phyloP scores from a whole-genome alignment of 2,888 invertebrate species.

The Neuroscelio doddi region DNA sequence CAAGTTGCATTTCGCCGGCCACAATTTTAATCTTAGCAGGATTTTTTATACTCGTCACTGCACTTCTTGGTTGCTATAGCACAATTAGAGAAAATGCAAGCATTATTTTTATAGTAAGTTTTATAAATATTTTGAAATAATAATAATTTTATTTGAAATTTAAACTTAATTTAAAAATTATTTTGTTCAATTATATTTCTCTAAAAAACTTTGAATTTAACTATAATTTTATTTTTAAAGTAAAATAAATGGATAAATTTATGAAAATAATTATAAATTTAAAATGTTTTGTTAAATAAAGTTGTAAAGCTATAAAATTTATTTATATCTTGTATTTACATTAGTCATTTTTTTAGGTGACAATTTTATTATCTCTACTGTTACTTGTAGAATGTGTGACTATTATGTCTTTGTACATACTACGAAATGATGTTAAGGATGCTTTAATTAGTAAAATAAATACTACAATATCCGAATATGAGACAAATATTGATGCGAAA shows the following conservation, averaged over 20 bases:
- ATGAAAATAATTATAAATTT: no score
- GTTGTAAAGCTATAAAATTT: no score
- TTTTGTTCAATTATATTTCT: no score
- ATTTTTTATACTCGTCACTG: slow-evolving; percentile 82
- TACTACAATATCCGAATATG: slow-evolving; percentile 73
- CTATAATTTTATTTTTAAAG: no score
- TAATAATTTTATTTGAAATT: neutral
- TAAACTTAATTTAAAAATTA: no score
- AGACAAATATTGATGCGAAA: slow-evolving; percentile 63
- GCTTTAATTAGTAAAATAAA: slow-evolving; percentile 73
- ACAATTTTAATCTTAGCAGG: slow-evolving; percentile 84
- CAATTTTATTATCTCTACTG: slow-evolving; percentile 73
- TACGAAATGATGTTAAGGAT: slow-evolving; percentile 70
- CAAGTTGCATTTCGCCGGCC: slow-evolving; percentile 82
- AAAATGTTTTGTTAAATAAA: no score
- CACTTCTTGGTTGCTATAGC: slow-evolving; percentile 86
- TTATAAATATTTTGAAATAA: neutral
- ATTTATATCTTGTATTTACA: no score
- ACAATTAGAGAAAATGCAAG: slow-evolving; percentile 86
- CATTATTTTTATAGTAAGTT: slow-evolving; percentile 76
- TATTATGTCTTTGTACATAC: slow-evolving; percentile 75
- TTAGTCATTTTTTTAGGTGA: slow-evolving; percentile 71
- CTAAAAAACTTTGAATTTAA: no score
- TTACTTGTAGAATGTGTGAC: slow-evolving; percentile 77
- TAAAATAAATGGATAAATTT: no score